Evolutionary conservation across 2,888 invertebrate species (phyloP).

Genomic region (Chymomyza caudatula): DNA sequence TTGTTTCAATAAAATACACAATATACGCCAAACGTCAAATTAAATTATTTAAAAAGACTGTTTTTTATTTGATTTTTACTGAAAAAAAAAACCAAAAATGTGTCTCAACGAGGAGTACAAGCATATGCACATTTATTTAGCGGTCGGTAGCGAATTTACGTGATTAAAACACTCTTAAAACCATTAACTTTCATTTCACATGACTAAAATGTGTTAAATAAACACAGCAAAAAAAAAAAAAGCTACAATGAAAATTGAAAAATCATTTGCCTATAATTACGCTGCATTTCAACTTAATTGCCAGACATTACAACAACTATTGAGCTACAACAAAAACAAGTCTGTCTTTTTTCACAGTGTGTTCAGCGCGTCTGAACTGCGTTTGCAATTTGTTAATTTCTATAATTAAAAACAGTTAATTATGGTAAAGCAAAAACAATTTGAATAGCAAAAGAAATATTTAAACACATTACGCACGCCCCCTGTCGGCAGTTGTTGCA

Average conservation of each 20-base stretch:
- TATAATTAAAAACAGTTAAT: slow-evolving; percentile 70
- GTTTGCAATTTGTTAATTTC: slow-evolving; percentile 55
- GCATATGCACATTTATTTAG: slow-evolving; percentile 69
- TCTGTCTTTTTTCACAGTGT: slow-evolving; percentile 48
- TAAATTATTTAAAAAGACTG: no score
- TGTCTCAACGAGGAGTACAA: slow-evolving; percentile 71
- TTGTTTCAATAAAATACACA: not conserved
- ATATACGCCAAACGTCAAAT: no score
- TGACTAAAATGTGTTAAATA: slow-evolving; percentile 37
- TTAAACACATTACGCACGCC: slow-evolving; percentile 26
- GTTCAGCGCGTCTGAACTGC: slow-evolving; percentile 17
- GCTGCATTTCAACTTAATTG: slow-evolving; percentile 66
- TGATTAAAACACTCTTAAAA: slow-evolving; percentile 18
- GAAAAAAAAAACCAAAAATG: slow-evolving; percentile 38
- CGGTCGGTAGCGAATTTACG: slow-evolving; percentile 55
- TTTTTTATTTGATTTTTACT: no score
- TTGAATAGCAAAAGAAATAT: not conserved
- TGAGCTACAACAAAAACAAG: slow-evolving; percentile 24
- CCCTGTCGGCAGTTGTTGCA: slow-evolving; percentile 20
- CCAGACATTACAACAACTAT: slow-evolving; percentile 17
- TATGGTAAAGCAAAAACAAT: slow-evolving; percentile 35
- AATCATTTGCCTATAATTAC: slow-evolving; percentile 67
- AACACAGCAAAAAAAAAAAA: slow-evolving; percentile 12
- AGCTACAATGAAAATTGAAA: slow-evolving; percentile 51
- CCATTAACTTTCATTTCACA: slow-evolving; percentile 61